These are phyloP conservation scores for Pseudonaja textilis DNA, from an alignment of 2,113 vertebrate species.

Conservation along the genomic window DNA sequence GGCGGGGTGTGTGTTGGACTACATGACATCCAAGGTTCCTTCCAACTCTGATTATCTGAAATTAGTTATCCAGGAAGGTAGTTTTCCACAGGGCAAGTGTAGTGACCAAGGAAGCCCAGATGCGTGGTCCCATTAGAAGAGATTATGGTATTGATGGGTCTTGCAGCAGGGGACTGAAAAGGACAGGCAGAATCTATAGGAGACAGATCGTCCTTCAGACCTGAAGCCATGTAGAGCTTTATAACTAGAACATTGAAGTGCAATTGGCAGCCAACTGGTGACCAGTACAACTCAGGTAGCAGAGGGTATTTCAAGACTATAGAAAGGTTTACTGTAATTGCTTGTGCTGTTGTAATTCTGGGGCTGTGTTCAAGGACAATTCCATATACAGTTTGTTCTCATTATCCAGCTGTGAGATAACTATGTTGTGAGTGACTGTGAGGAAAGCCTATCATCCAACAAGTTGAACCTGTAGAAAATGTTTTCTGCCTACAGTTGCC, in stretches of 20 bases:
- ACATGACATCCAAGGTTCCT: too few species aligned
- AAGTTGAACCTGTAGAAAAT: not conserved
- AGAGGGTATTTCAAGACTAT: not conserved
- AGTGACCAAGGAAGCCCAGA: not conserved
- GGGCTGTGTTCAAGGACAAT: not conserved
- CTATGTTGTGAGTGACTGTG: not conserved
- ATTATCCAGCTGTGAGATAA: not conserved
- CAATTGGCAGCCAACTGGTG: not conserved
- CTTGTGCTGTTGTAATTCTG: not conserved
- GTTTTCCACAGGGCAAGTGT: not conserved
- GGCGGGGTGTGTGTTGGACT: too few species aligned
- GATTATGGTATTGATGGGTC: not conserved
- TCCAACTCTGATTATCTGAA: too few species aligned
- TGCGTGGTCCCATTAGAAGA: not conserved
- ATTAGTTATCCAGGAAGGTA: not conserved
- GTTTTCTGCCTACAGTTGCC: not conserved
- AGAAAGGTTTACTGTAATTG: not conserved
- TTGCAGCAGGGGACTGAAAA: not conserved
- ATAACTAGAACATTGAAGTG: not conserved
- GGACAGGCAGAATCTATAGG: not conserved
- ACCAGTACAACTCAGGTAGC: not conserved
- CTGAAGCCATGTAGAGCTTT: not conserved
- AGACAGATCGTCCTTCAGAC: not conserved
- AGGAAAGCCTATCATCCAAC: not conserved
- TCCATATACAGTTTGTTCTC: not conserved